Conservation (phyloP, 2,888 invertebrate species). For the Zonitis immaculata region DNA sequence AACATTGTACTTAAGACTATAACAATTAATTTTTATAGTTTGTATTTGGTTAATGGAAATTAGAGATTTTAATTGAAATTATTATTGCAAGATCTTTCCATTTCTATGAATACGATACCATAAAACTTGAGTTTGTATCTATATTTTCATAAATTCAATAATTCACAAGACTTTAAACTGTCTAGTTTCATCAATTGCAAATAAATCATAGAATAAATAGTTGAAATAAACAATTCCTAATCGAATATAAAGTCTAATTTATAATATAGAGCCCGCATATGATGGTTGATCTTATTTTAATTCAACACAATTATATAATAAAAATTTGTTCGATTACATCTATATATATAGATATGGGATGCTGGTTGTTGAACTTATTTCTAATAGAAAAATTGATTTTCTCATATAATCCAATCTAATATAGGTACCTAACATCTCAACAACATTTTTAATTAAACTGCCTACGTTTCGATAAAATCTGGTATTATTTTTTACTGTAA, state of each 20-base stretch:
- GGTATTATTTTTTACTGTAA: not conserved
- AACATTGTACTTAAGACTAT: too few species aligned
- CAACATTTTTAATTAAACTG: not conserved
- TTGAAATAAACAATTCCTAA: too few species aligned
- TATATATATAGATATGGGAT: too few species aligned
- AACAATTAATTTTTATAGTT: not conserved
- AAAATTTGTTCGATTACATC: not conserved
- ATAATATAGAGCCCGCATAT: not conserved
- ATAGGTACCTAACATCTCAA: not conserved
- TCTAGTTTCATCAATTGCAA: too few species aligned
- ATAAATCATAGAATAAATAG: too few species aligned
- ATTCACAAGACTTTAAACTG: not conserved
- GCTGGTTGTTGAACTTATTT: too few species aligned
- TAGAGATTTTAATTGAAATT: not conserved
- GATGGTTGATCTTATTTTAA: not conserved
- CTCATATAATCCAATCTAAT: too few species aligned
- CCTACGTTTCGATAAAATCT: not conserved
- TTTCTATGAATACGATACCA: slow-evolving; percentile 3
- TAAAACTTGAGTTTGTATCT: not conserved
- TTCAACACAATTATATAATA: not conserved
- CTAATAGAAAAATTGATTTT: too few species aligned
- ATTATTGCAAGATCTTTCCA: slow-evolving; percentile 7
- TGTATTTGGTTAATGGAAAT: not conserved
- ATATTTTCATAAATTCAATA: slow-evolving; percentile 5
- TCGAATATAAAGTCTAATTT: not conserved